Evolutionary conservation across 2,113 vertebrate species (phyloP).

Genomic region (Scomber scombrus): DNA sequence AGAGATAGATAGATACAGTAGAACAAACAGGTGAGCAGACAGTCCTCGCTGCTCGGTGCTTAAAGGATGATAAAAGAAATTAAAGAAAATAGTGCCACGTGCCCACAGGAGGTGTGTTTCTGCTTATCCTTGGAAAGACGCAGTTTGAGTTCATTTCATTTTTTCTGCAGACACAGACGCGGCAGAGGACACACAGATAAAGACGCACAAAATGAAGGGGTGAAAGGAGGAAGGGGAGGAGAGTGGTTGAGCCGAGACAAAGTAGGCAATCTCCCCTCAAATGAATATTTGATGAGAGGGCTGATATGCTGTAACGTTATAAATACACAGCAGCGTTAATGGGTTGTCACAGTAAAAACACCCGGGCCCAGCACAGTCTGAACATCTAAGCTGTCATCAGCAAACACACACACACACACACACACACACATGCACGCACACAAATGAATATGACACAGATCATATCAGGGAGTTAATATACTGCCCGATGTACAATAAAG

Average conservation of each 20-base stretch:
- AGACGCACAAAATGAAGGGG: conserved; percentile 24
- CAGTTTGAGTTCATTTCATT: conserved; percentile 15
- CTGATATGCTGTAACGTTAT: conserved; percentile 63
- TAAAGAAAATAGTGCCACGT: background rate
- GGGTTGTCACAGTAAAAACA: conserved; percentile 44
- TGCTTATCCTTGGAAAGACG: background rate
- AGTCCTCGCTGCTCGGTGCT: background rate
- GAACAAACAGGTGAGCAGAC: conserved; percentile 12
- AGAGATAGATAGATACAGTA: background rate
- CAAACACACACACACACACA: conserved; percentile 12
- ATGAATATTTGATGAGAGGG: conserved; percentile 73
- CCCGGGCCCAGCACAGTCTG: background rate
- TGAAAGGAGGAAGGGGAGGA: background rate
- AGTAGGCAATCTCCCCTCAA: conserved; percentile 55
- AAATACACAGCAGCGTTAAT: conserved; percentile 56
- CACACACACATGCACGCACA: conserved; percentile 16
- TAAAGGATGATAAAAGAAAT: conserved; percentile 5
- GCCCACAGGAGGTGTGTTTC: background rate
- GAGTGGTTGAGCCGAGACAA: conserved; percentile 28
- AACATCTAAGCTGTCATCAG: background rate
- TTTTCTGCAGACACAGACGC: background rate
- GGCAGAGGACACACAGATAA: conserved; percentile 11
- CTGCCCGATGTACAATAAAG: conserved; percentile 27
- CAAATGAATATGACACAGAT: conserved; percentile 1
- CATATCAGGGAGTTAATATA: conserved; percentile 41